Evolutionary conservation across 2,113 vertebrate genomes (phyloP).

Genomic region (Cyphotilapia sp.): DNA sequence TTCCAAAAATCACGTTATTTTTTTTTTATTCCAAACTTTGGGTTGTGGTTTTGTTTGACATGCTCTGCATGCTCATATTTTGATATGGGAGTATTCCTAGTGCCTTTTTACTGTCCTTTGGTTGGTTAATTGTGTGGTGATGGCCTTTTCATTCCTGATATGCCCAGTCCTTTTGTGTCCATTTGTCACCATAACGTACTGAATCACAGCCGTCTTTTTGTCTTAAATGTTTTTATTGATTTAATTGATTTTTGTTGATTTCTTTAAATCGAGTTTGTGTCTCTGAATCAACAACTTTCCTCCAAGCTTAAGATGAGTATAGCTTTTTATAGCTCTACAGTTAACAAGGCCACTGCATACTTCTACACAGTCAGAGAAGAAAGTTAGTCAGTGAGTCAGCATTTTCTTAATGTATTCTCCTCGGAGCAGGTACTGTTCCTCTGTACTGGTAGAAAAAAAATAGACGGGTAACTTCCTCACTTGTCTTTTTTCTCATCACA

Average conservation of each 20-base stretch:
- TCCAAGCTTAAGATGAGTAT: background rate
- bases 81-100: background rate
- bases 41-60: background rate
- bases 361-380: background rate
- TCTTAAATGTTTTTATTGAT: background rate
- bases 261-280: background rate
- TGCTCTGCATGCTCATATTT: constrained; percentile 20
- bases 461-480: background rate
- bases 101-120: constrained; percentile 10
- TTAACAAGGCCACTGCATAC: constrained; percentile 14
- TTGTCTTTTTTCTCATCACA: background rate
- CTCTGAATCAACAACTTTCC: background rate
- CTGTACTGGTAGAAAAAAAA: background rate
- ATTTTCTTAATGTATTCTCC: constrained; percentile 22
- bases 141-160: constrained; percentile 39
- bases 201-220: background rate
- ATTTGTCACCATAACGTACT: background rate
- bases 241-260: background rate
- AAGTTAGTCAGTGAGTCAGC: constrained; percentile 29
- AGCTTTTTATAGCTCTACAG: background rate
- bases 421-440: background rate
- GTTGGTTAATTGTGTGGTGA: constrained; percentile 38
- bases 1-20: background rate
- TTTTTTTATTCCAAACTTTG: background rate
- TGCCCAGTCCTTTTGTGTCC: background rate